Conservation (phyloP, 2,797 vertebrate species). For the Pogonophryne albipinna region DNA sequence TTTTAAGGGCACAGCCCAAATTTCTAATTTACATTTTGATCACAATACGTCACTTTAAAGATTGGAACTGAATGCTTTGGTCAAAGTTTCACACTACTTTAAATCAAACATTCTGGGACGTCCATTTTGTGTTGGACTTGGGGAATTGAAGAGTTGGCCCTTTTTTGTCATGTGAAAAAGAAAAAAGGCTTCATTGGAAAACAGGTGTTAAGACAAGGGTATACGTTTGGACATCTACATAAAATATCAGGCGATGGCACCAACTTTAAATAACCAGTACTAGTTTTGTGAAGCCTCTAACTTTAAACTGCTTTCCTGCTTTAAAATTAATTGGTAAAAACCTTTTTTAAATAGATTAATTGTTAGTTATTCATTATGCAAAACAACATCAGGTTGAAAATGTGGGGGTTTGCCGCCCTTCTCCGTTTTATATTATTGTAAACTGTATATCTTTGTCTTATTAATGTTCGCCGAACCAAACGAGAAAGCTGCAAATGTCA, state of each 20-base stretch:
- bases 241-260: background rate
- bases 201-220: constrained; percentile 13
- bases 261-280: background rate
- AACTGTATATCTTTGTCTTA: background rate
- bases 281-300: background rate
- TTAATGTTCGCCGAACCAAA: background rate
- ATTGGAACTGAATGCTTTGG: background rate
- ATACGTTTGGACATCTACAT: background rate
- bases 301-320: background rate
- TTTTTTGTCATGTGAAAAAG: background rate
- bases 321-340: background rate
- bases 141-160: background rate
- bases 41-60: background rate
- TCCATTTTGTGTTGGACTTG: background rate
- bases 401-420: background rate
- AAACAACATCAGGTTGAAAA: background rate
- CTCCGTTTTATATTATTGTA: background rate
- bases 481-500: background rate
- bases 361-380: background rate
- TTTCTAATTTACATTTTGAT: background rate
- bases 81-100: background rate
- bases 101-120: background rate
- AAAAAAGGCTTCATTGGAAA: background rate
- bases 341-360: background rate
- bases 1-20: background rate